Evolutionary conservation across 2,888 invertebrate species (phyloP), one percentile per base, ranked within the genome.

Genomic region (Cephus sareptanus): DNA sequence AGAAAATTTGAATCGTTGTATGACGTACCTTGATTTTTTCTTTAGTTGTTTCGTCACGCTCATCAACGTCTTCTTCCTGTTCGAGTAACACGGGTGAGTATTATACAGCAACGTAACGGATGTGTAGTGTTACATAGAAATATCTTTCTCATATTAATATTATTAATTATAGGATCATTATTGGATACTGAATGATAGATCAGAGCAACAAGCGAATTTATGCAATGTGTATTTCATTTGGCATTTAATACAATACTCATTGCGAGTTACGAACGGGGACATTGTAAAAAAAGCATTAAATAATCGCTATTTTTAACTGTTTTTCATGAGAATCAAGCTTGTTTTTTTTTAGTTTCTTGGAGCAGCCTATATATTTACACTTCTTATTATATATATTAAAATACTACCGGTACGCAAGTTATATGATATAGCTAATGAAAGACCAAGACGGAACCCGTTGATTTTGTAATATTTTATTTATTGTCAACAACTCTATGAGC

Each of bases 211-310:
- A 23, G 56, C 23, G 56, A 23, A 56, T 56, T 23, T 23, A 23
- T 2, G 23, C 56, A 56, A 56, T 56, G 13, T 35, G 34, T 33
- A 74, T 35, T 74, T 74, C 35, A 74, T 74, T 74, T 71, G 71
- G 71, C 71, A 31, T 71, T 15, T 15, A 71, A 71, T 71, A 71
- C 71, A 71, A 34, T 71, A 71, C 34, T 71, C 71, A 31, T 34
- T 71, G 56, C 23, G 71, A 31, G 71, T 71, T 71, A 71, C 23
- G 23, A 71, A 71, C 23, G 9, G 23, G 12, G 31, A 71, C 71
- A 71, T 9, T 71, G 31, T 31, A 71, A 71, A 71, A 71, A 31
- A 71, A 6, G 9, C 23, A 56, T 56, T 56, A 56, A 56, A 23
- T 23, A 56, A 56, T 56, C 9, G 2, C 56, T 56, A 56, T 56